Evolutionary conservation across 2,797 vertebrate genomes (phyloP), one percentile per base, ranked within the genome.

Genomic region (Fistularia tabacaria): DNA sequence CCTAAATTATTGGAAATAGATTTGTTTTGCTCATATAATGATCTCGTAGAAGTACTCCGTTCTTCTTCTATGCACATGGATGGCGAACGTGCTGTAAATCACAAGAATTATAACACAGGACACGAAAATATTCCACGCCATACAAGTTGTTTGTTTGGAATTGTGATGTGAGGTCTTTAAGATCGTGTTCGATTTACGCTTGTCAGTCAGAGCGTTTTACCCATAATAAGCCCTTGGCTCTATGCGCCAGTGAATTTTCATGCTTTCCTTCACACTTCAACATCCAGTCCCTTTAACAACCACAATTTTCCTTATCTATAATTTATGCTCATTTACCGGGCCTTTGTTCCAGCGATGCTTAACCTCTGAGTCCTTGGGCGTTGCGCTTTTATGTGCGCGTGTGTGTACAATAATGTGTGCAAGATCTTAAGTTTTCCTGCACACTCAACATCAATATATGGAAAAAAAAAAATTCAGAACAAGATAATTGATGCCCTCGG

Each of bases 261-360:
- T 25, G 25, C 25, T 25, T 25, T 25, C 25, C 25, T 25, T 25
- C 25, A 25, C 5, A 25, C 25, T 25, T 25, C 25, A 25, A 25
- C 25, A 25, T 25, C 25, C 25, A 25, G 25, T 5, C 25, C 25
- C 25, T 25, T n/a, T 43, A 38, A 44, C 14, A 68, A 67, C 54
- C 48, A 42, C 51, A 54, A 74, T 47, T 60, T 25, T 57, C 57
- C 65, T 60, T 63, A 81, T 85, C 59, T 62, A 77, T 81, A 80
- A 79, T 83, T 83, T 57, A 80, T 45, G 12, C 37, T 60, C 64
- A 73, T 85, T 83, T 76, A 76, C 59, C 56, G 55, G 64, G 59
- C 71, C 69, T 69, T 69, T 71, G 64, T 81, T 76, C 43, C 51
- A 46, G 37, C 54, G 15, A 11, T 56, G 47, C 48, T 51, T 73